Evolutionary conservation across 2,888 invertebrate species (phyloP), one percentile per base, ranked within the genome.

Genomic region (Catocala nupta): DNA sequence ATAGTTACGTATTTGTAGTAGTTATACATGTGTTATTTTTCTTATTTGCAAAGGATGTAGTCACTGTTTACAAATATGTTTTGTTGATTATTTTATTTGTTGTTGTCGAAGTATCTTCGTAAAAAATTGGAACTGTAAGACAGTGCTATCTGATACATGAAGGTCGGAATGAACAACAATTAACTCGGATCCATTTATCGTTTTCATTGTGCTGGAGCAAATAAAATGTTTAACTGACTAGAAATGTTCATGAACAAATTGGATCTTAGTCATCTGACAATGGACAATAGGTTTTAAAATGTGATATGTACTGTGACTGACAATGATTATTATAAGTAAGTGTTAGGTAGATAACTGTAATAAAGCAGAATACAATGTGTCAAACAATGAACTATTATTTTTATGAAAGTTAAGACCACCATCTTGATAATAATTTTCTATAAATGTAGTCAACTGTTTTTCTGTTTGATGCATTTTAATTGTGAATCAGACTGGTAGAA

Each of bases 131-230:
- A 49, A 55, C 61, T 54, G 62, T 48, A 55, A 67, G 59, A 59
- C 69, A 65, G 52, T 71, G 65, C 43, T 77, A 73, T 77, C 74
- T 75, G 71, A 59, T 67, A 63, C 66, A 59, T 73, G 80, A 86
- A 84, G 84, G 85, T 77, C 81, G 69, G 43, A 71, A 59, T 64
- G 70, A 75, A 77, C 77, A 74, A 77, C 78, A 77, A 81, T 81
- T 81, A 71, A 75, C 80, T 84, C 61, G 75, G 75, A 66, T 75
- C 62, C 49, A 64, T 54, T 71, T 62, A 60, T 71, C 65, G 55
- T 66, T 56, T 62, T 45, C 48, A 56, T 63, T 62, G 64, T 42
- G 58, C 47, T 36, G 44, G 54, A 53, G 33, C 51, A 55, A 68
- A 71, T 62, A 45, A 63, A 63, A 58, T 57, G 54, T 56, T 58